Conservation (phyloP, 2,113 vertebrate species). For the Chamaea fasciata region DNA sequence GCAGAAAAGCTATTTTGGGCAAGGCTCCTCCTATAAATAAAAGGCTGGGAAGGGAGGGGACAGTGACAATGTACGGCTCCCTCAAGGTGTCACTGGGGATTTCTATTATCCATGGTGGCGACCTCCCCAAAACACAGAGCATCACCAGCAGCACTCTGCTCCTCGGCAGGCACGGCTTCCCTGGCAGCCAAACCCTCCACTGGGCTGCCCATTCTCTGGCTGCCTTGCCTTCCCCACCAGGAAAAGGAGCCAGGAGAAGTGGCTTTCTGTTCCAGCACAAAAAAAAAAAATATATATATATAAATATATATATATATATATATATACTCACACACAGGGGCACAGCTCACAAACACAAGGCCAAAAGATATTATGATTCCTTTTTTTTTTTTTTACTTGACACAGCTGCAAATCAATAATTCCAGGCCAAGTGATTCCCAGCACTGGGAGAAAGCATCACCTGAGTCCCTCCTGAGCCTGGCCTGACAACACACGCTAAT, state of each 20-base stretch:
- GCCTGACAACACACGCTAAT: not conserved
- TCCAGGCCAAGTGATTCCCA: not conserved
- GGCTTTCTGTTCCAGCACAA: not conserved
- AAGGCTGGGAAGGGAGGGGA: not conserved
- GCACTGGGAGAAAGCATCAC: not conserved
- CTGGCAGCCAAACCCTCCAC: not conserved
- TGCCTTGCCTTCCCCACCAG: not conserved
- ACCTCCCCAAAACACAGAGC: not conserved
- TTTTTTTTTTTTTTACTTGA: not conserved
- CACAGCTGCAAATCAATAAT: not conserved
- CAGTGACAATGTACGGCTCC: not conserved
- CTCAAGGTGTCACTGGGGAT: conserved; percentile 1
- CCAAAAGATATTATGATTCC: not conserved
- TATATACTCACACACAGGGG: not conserved
- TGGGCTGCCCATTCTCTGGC: not conserved
- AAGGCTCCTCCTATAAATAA: conserved; percentile 37
- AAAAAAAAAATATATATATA: not conserved
- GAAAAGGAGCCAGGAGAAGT: not conserved
- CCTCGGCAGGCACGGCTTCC: not conserved
- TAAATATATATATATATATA: not conserved
- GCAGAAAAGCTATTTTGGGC: not conserved
- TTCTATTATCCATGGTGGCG: not conserved
- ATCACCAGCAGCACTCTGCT: not conserved
- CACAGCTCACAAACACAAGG: not conserved
- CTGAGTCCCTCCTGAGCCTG: not conserved